phyloP scores from a whole-genome alignment of 92 coral and sea anemone species.

The Actinostola sp. region DNA sequence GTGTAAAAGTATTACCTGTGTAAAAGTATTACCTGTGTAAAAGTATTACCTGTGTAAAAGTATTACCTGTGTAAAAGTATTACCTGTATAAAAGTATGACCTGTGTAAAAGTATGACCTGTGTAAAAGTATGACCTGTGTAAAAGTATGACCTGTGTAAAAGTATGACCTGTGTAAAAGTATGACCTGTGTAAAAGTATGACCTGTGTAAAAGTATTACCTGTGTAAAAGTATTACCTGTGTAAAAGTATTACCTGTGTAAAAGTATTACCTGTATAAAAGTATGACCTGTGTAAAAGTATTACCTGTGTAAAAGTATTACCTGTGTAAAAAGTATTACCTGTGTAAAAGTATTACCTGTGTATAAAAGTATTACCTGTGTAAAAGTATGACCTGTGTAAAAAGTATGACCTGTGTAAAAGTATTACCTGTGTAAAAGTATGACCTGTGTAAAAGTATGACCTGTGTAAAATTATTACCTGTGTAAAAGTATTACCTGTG shows the following conservation, averaged over 20 bases:
- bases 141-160: constrained; percentile 90
- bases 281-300: constrained; percentile 83
- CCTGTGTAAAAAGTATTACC: constrained; percentile 93
- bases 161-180: constrained; percentile 83
- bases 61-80: constrained; percentile 81
- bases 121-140: constrained; percentile 86
- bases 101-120: constrained; percentile 93
- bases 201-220: constrained; percentile 93
- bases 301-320: constrained; percentile 86
- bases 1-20: constrained; percentile 90
- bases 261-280: constrained; percentile 89
- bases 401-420: constrained; percentile 88
- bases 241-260: constrained; percentile 88
- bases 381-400: constrained; percentile 88
- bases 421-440: constrained; percentile 84
- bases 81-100: constrained; percentile 90
- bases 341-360: constrained; percentile 90
- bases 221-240: constrained; percentile 90
- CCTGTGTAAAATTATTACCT: constrained; percentile 96
- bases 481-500: constrained; percentile 90
- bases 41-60: constrained; percentile 88
- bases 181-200: constrained; percentile 81
- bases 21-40: constrained; percentile 88
- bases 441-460: constrained; percentile 85
- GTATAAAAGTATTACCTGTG: constrained; percentile 89